Evolutionary conservation across 2,113 vertebrate species (phyloP).

Genomic region (Xerus inauris): DNA sequence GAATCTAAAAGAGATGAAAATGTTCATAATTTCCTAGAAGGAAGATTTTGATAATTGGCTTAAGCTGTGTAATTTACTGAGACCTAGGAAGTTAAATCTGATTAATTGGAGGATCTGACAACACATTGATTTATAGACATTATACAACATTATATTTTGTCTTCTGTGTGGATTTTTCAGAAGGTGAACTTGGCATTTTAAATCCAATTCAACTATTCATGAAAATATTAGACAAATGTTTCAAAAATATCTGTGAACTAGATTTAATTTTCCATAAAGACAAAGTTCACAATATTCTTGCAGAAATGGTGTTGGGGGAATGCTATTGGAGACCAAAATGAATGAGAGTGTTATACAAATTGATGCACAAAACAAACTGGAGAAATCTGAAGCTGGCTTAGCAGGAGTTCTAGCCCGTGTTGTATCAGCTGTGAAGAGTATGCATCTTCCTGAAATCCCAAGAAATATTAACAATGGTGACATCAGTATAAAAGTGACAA

Average conservation of each 20-base stretch:
- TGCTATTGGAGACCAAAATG: no score
- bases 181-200: slow-evolving; percentile 99
- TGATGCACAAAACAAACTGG: no score
- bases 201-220: slow-evolving; percentile 93
- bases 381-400: slow-evolving; percentile 92
- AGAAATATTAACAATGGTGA: slow-evolving; percentile 99
- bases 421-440: slow-evolving; percentile 99
- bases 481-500: slow-evolving; percentile 99
- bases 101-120: slow-evolving; percentile 98
- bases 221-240: no score
- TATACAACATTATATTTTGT: slow-evolving; percentile 99
- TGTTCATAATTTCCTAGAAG: slow-evolving; percentile 99
- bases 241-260: no score
- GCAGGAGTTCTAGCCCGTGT: slow-evolving; percentile 98
- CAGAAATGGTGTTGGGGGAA: no score
- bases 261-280: no score
- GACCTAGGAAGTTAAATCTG: slow-evolving; percentile 56
- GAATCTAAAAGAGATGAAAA: slow-evolving; percentile 99
- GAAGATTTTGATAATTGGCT: slow-evolving; percentile 88
- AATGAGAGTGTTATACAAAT: no score
- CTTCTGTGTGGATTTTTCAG: slow-evolving; percentile 99
- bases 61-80: slow-evolving; percentile 66
- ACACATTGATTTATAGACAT: slow-evolving; percentile 99
- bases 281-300: no score
- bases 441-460: slow-evolving; percentile 99